Conservation (phyloP, 1,140 invertebrate species). For the Oryzaephilus surinamensis region DNA sequence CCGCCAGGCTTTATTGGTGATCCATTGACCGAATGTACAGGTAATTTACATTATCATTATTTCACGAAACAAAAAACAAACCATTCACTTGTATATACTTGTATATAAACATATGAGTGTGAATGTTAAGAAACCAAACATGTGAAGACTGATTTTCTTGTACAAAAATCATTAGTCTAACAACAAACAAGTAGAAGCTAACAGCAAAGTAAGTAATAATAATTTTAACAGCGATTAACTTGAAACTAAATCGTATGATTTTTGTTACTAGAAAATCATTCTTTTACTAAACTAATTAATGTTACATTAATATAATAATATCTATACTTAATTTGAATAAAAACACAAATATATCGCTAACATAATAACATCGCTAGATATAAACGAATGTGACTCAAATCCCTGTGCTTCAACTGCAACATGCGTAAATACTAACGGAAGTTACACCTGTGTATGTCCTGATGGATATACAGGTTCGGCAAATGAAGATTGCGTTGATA, state of each 20-base stretch:
- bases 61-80: background rate
- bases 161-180: conserved; percentile 22
- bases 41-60: conserved; percentile 37
- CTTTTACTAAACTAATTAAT: conserved; percentile 5
- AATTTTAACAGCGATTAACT: conserved; percentile 5
- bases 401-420: conserved; percentile 60
- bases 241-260: background rate
- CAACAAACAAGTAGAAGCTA: no score
- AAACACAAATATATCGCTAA: conserved; percentile 5
- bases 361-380: conserved; percentile 37
- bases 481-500: conserved; percentile 44
- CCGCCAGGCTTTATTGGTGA: conserved; percentile 67
- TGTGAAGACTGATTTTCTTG: conserved; percentile 34
- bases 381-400: conserved; percentile 50
- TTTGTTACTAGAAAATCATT: conserved; percentile 16
- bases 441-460: conserved; percentile 64
- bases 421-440: conserved; percentile 64
- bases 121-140: conserved; percentile 21
- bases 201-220: no score
- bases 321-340: background rate
- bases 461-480: conserved; percentile 53
- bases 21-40: conserved; percentile 55
- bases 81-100: conserved; percentile 10
- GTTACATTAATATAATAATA: conserved; percentile 3
- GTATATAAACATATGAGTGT: conserved; percentile 19